Conservation (phyloP, 2,113 vertebrate species). For the Podiceps cristatus region DNA sequence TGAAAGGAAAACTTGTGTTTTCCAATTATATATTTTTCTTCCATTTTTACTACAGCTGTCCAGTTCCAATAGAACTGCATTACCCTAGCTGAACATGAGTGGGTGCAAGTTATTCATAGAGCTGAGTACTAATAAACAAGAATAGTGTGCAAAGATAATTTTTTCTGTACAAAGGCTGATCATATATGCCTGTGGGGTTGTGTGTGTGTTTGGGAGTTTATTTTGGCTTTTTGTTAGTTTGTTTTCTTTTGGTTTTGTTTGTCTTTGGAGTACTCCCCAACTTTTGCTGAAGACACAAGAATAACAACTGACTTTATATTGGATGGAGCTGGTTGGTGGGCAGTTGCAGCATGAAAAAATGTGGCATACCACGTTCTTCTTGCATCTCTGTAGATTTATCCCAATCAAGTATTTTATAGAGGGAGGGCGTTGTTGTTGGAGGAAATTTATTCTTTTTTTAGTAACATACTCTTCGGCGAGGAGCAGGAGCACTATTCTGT, state of each 20-base stretch:
- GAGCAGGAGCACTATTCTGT: neutral
- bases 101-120: neutral
- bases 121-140: neutral
- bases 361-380: neutral
- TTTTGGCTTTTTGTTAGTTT: neutral
- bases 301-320: neutral
- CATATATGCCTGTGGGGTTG: neutral
- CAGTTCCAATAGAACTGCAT: neutral
- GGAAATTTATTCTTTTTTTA: neutral
- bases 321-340: neutral
- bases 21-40: neutral
- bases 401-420: neutral
- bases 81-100: rapidly evolving
- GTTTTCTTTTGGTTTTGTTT: neutral
- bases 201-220: neutral
- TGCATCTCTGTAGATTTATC: neutral
- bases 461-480: neutral
- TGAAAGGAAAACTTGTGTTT: neutral
- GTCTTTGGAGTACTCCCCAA: neutral
- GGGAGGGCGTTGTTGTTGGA: neutral
- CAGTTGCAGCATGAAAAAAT: neutral
- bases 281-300: neutral
- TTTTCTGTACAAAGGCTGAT: neutral
- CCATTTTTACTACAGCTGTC: neutral
- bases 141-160: neutral